Evolutionary conservation across 2,888 invertebrate genomes (phyloP), one percentile per base, ranked within the genome.

Genomic region (Bibio marci): DNA sequence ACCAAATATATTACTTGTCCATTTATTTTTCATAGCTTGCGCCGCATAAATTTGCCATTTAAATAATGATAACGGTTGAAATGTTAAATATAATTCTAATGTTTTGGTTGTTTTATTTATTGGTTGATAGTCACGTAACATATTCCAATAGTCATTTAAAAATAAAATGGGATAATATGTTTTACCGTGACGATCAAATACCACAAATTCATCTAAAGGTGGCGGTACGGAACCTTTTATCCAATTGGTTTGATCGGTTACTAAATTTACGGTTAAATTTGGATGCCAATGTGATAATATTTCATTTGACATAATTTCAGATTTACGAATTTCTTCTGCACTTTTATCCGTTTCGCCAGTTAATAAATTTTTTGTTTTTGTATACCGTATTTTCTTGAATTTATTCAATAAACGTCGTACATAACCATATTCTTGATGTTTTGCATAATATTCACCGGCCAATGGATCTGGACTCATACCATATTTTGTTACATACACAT

Each of bases 221-320:
- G 83, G 76, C 2, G 95, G 94, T 1, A 97, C 81, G 49, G 77
- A 71, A 8, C 94, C 97, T 52, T 76, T 76, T 22, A 80, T 73
- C 97, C 97, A 99, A 46, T 80, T 77, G 0, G 94, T 94, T 61
- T 94, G 91, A 64, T 99, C 98, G 37, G 85, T 83, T 2, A 99
- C 81, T 37, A 99, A 59, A 63, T 91, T 95, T 38, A 99, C 67
- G 1, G 98, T 98, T 52, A 98, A 62, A 65, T 99, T 99, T 4
- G 95, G 94, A 71, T 99, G 98, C 97, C 98, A 99, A 60, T 95
- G 95, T 3, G 95, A 94, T 0, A 97, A 69, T 41, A 97, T 81
- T 63, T 94, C 91, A 51, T 81, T 81, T 51, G 76, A 77, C 54
- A 79, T 64, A 39, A 74, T 70, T 51, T 80, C 78, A 28, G 79